Evolutionary conservation across 1,140 invertebrate species (phyloP).

Genomic region (Aleiodes sp.): DNA sequence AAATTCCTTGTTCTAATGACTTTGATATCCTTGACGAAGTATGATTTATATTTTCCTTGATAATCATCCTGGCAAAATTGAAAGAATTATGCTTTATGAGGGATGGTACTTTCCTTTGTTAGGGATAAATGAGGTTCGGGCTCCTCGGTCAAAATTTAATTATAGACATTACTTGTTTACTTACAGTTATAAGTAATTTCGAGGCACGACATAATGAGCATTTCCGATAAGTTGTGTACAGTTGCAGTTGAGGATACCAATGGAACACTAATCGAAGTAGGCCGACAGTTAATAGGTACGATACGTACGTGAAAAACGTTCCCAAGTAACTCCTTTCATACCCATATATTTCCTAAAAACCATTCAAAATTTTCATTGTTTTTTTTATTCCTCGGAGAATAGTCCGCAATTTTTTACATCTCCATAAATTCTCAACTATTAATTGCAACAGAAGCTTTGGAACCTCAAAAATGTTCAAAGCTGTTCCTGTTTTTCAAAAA

Average conservation of each 20-base stretch:
- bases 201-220: slow-evolving; percentile 79
- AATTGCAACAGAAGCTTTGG: no score
- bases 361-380: no score
- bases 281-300: slow-evolving; percentile 76
- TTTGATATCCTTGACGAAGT: slow-evolving; percentile 72
- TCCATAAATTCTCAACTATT: no score
- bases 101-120: no score
- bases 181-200: slow-evolving; percentile 80
- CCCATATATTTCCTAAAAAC: slow-evolving; percentile 73
- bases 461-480: no score
- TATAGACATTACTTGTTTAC: slow-evolving; percentile 36
- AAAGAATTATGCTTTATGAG: background rate
- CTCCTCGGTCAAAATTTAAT: no score
- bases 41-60: slow-evolving; percentile 75
- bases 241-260: slow-evolving; percentile 84
- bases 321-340: slow-evolving; percentile 68
- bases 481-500: no score
- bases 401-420: no score
- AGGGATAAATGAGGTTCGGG: no score
- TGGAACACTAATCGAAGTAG: slow-evolving; percentile 83
- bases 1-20: slow-evolving; percentile 66
- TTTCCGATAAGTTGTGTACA: slow-evolving; percentile 77
- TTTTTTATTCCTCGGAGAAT: no score
- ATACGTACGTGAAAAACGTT: slow-evolving; percentile 70
- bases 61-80: slow-evolving; percentile 69